Evolutionary conservation across 2,113 vertebrate species (phyloP).

Genomic region (Serinus canaria): DNA sequence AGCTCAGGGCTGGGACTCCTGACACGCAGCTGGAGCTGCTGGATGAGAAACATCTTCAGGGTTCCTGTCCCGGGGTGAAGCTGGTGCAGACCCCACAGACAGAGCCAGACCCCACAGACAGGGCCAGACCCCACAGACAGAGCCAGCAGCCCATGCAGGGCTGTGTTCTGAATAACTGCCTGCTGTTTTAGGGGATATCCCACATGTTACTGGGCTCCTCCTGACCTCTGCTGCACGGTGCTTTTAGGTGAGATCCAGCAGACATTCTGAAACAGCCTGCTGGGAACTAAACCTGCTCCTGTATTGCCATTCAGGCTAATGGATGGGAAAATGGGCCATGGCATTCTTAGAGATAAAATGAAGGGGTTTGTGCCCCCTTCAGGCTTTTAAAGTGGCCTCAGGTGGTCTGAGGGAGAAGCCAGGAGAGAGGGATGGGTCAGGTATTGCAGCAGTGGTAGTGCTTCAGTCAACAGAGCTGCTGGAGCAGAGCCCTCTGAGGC

Average conservation of each 20-base stretch:
- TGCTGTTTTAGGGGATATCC: not conserved
- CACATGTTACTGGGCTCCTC: accelerated
- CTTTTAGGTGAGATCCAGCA: not conserved
- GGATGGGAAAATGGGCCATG: not conserved
- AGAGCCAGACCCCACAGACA: not conserved
- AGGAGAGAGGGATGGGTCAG: not conserved
- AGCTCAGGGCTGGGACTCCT: not conserved
- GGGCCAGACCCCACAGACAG: not conserved
- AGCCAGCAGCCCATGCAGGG: not conserved
- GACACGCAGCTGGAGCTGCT: not conserved
- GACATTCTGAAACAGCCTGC: not conserved
- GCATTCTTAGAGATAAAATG: not conserved
- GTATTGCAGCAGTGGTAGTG: accelerated
- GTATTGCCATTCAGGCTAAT: not conserved
- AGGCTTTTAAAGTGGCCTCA: not conserved
- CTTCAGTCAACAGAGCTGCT: not conserved
- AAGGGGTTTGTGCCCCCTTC: not conserved
- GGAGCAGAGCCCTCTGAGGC: not conserved
- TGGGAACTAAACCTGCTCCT: not conserved
- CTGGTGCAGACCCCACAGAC: not conserved
- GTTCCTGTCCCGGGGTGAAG: not conserved
- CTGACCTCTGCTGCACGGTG: not conserved
- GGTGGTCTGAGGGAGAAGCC: not conserved
- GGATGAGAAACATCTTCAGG: not conserved
- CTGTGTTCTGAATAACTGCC: not conserved